Evolutionary conservation across 1,140 invertebrate genomes (phyloP).

Genomic region (Drosophila nebulosa): DNA sequence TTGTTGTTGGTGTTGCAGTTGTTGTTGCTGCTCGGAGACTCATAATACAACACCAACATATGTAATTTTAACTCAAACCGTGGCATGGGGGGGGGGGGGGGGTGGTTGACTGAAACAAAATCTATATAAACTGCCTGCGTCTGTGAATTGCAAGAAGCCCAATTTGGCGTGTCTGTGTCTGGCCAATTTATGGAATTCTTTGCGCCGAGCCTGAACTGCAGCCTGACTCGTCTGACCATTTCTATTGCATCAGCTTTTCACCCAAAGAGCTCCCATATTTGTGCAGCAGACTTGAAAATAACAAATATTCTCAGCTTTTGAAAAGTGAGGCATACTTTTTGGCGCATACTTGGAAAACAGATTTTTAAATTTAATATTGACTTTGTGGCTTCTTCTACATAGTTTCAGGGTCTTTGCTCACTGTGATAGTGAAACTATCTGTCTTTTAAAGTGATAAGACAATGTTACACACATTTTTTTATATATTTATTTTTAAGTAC

Average conservation of each 20-base stretch:
- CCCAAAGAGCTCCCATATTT: not conserved
- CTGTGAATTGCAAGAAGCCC: slow-evolving; percentile 17
- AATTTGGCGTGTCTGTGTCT: slow-evolving; percentile 41
- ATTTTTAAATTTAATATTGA: no score
- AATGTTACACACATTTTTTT: no score
- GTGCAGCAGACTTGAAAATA: not conserved
- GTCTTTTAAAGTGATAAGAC: no score
- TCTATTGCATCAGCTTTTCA: slow-evolving; percentile 52
- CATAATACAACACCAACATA: slow-evolving; percentile 50
- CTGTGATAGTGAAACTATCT: no score
- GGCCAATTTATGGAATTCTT: slow-evolving; percentile 46
- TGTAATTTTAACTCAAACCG: slow-evolving; percentile 26
- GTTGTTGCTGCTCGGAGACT: slow-evolving; percentile 12
- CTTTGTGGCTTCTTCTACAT: no score
- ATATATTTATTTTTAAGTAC: no score
- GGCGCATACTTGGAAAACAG: not conserved
- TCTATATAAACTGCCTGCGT: slow-evolving; percentile 20
- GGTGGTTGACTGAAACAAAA: slow-evolving; percentile 16
- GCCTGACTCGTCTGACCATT: slow-evolving; percentile 42
- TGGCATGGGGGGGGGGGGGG: no score
- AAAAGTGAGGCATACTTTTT: not conserved
- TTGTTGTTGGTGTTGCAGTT: not conserved
- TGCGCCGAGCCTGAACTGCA: slow-evolving; percentile 10
- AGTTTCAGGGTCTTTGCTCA: no score
- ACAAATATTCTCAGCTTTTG: not conserved